Conservation (phyloP, 2,888 invertebrate species). For the Ceraclea dissimilis region DNA sequence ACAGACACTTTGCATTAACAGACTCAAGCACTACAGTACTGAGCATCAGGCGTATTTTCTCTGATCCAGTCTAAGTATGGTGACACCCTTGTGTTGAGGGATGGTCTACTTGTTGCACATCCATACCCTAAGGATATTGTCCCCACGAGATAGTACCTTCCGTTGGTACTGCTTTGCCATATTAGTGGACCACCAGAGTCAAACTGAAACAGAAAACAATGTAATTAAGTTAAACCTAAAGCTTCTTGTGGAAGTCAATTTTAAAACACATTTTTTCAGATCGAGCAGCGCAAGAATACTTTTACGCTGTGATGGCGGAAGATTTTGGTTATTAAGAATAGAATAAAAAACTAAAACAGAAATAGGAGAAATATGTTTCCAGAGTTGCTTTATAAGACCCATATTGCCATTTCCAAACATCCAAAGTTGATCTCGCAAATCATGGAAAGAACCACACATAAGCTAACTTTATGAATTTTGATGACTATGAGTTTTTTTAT, state of each 20-base stretch:
- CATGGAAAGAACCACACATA: no score
- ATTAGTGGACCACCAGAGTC: constrained; percentile 54
- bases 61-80: constrained; percentile 50
- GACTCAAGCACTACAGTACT: constrained; percentile 30
- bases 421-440: no score
- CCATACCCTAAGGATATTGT: constrained; percentile 47
- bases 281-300: no score
- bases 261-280: no score
- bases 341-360: no score
- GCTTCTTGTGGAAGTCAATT: background rate
- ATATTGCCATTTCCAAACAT: no score
- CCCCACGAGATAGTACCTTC: constrained; percentile 39
- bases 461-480: no score
- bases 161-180: constrained; percentile 40
- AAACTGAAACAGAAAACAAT: constrained; percentile 26
- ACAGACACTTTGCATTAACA: background rate
- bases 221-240: background rate
- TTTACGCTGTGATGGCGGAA: no score
- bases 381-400: no score
- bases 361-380: no score
- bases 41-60: constrained; percentile 29
- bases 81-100: constrained; percentile 50
- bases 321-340: no score
- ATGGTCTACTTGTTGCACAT: constrained; percentile 47
- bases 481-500: no score